A percentile compares a stretch with the other conserved stretches of the same genome.
Conservation (phyloP, 2,113 vertebrate genomes). For the Syrmaticus mikado region DNA sequence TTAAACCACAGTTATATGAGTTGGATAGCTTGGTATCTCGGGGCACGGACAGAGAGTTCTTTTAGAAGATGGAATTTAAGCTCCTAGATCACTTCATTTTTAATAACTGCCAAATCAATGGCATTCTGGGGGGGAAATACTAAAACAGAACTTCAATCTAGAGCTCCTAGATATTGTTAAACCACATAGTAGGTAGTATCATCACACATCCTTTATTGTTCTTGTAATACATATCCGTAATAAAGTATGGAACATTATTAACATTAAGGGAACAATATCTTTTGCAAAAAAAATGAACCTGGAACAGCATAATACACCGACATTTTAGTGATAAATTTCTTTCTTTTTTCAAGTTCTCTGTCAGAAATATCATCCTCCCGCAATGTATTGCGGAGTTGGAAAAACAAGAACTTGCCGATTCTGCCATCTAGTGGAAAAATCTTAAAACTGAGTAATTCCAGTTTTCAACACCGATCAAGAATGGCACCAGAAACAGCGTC, state of each 20-base stretch:
- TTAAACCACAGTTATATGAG: not conserved
- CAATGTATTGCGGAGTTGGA: not conserved
- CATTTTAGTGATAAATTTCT: slow-evolving; percentile 54
- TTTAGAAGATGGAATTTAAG: slow-evolving; percentile 9
- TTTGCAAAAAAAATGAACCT: slow-evolving; percentile 36
- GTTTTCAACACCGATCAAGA: not conserved
- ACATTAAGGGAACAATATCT: slow-evolving; percentile 12
- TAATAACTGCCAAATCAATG: not conserved
- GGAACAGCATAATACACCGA: slow-evolving; percentile 20
- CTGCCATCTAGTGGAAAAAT: slow-evolving; percentile 74
- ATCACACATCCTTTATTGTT: slow-evolving; percentile 9
- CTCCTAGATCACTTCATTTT: not conserved
- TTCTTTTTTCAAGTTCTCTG: slow-evolving; percentile 29
- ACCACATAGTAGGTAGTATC: not conserved
- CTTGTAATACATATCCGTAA: not conserved
- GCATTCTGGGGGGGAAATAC: not conserved
- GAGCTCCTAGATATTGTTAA: slow-evolving; percentile 7
- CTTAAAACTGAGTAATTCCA: not conserved
- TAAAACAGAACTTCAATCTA: not conserved
- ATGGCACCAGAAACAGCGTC: not conserved
- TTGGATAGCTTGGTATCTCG: not conserved
- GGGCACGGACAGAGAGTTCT: not conserved
- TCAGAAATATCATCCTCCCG: slow-evolving; percentile 44
- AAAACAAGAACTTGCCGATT: slow-evolving; percentile 42
- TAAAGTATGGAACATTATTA: not conserved